Percentiles rank a stretch among this genome's conserved stretches.
These are phyloP conservation scores for Ypsolopha scabrella DNA, from an alignment of 2,888 invertebrate genomes.

Conservation along the genomic window DNA sequence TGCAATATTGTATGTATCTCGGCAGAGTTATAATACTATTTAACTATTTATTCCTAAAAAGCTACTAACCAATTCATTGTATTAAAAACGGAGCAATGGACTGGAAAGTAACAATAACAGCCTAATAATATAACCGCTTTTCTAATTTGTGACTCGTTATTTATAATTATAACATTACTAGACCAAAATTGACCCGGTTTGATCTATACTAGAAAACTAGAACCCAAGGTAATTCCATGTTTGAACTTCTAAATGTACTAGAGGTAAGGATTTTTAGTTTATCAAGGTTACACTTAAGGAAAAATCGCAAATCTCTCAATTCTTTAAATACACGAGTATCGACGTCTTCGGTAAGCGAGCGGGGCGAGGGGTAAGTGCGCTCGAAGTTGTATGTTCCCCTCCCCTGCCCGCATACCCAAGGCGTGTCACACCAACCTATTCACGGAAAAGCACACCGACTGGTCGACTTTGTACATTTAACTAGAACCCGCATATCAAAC, in stretches of 20 bases:
- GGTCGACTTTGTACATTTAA: neutral
- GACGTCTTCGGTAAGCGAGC: too few relatives aligned
- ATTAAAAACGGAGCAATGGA: slow-evolving; percentile 26
- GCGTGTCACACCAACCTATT: neutral
- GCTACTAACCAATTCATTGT: slow-evolving; percentile 8
- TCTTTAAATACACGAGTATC: too few relatives aligned
- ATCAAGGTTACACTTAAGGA: neutral
- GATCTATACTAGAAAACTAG: neutral
- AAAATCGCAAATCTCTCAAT: neutral
- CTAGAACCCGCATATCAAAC: neutral
- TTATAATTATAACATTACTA: neutral
- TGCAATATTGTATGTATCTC: neutral
- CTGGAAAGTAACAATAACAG: slow-evolving; percentile 22
- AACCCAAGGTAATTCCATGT: neutral
- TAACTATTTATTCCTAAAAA: neutral
- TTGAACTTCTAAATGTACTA: neutral
- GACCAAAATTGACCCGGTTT: slow-evolving; percentile 1
- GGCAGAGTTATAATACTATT: slow-evolving; percentile 7
- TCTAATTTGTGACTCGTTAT: slow-evolving; percentile 1
- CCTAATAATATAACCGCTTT: neutral
- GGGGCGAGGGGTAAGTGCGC: too few relatives aligned
- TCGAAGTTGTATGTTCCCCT: too few relatives aligned
- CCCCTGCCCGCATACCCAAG: too few relatives aligned
- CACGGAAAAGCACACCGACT: neutral
- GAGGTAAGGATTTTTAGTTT: neutral